Percentiles rank a stretch among this genome's conserved stretches.
These are phyloP conservation scores for Hippoglossus stenolepis DNA, from an alignment of 2,113 vertebrate species.

Conservation along the genomic window DNA sequence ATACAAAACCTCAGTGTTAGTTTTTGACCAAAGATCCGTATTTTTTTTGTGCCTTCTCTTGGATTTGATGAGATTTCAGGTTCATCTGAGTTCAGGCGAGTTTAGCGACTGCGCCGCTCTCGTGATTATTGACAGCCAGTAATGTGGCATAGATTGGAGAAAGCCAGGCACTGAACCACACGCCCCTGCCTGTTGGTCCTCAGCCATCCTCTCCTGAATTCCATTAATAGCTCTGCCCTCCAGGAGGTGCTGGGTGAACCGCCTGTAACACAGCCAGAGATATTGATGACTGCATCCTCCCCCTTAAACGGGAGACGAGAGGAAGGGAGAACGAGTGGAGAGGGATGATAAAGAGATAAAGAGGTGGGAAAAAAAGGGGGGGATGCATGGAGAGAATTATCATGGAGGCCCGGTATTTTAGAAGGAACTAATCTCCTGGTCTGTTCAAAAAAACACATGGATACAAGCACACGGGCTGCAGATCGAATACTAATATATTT, in stretches of 20 bases:
- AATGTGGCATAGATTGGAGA: constrained; percentile 68
- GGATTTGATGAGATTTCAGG: constrained; percentile 60
- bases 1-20: background rate
- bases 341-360: constrained; percentile 44
- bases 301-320: constrained; percentile 24
- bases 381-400: constrained; percentile 19
- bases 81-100: constrained; percentile 47
- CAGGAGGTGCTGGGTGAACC: constrained; percentile 65
- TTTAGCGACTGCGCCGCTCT: constrained; percentile 27
- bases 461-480: background rate
- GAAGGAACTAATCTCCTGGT: background rate
- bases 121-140: constrained; percentile 65
- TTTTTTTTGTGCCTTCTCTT: constrained; percentile 5
- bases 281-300: constrained; percentile 64
- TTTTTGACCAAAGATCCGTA: constrained; percentile 17
- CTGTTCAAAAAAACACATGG: background rate
- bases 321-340: constrained; percentile 10
- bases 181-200: constrained; percentile 53
- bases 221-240: constrained; percentile 77
- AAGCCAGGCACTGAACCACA: constrained; percentile 48
- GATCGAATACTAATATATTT: background rate
- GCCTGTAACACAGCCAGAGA: constrained; percentile 56
- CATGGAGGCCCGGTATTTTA: constrained; percentile 7
- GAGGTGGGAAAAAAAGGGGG: constrained; percentile 16
- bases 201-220: constrained; percentile 54